Percentiles rank a stretch among this genome's conserved stretches.
Conservation (phyloP, 2,113 vertebrate genomes). For the Seriola quinqueradiata region DNA sequence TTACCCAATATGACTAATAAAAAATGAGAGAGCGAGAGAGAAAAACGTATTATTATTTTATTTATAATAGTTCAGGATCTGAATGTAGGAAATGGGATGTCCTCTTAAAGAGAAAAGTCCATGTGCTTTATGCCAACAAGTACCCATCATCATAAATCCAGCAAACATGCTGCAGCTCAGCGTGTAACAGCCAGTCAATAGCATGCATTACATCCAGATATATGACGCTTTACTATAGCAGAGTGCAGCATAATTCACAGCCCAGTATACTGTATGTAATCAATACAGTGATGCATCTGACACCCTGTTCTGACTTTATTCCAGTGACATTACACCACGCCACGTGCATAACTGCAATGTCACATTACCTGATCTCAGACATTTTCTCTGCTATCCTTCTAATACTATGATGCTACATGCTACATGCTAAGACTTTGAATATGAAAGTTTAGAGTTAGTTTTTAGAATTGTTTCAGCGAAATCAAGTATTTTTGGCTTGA, state of each 20-base stretch:
- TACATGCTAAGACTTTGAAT: no score
- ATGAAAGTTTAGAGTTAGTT: no score
- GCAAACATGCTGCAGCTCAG: conserved; percentile 6
- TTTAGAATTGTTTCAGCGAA: no score
- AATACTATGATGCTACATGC: no score
- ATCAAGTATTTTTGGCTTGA: no score
- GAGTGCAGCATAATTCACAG: not conserved
- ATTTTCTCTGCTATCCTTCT: no score
- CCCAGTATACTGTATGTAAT: not conserved
- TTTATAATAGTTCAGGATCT: not conserved
- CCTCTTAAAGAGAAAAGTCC: not conserved
- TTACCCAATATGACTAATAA: conserved; percentile 5
- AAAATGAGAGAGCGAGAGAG: not conserved
- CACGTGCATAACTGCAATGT: no score
- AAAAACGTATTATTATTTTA: not conserved
- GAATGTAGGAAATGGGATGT: not conserved
- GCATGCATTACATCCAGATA: not conserved
- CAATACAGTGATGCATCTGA: conserved; percentile 13
- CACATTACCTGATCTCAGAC: no score
- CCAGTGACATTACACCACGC: no score
- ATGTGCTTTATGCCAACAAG: not conserved
- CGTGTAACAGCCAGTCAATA: not conserved
- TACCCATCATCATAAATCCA: conserved; percentile 11
- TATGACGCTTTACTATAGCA: not conserved
- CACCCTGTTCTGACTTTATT: not conserved